Base-by-base conservation (phyloP, 2,888 invertebrate species). In the Augiades crinisus region DNA sequence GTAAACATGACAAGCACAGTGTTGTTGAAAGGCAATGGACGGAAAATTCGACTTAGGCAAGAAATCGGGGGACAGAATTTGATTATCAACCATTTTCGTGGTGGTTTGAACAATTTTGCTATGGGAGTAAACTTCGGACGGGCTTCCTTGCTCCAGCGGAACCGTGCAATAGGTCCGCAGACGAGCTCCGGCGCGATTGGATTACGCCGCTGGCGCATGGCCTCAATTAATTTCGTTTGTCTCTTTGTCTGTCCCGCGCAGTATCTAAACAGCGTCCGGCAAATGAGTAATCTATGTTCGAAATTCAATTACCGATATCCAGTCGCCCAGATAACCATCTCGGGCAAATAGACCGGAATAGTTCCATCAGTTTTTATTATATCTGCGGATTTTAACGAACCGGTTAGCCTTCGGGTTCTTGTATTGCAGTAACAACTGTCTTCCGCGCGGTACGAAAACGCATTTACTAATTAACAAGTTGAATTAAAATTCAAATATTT, bases 181-280 rank as follows among this genome's bases (percentile, higher is more conserved):
- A 62, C 61, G 63, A 43, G 41, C 49, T 34, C 52, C 57, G 54
- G 59, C 62, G 62, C 63, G 72, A 87, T 87, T 86, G 75, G 77
- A 83, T 86, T 87, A 86, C 69, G 73, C 72, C 75, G 66, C 59
- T 63, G 75, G 78, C 76, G 78, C 74, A 84, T 82, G 80, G 73
- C 75, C 78, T 66, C 77, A 81, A 87, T 86, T 87, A 88, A 86
- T 83, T 82, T 87, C 79, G 83, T 87, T 84, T 84, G 83, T 82
- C 73, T 81, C 83, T 85, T 81, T 80, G 85, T 78, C 73, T 70
- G 68, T 65, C 67, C 71, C 60, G 62, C 64, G 58, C 61, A 57
- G 60, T 64, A 52, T 53, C 80, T 79, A 78, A 81, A 80, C 76
- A 76, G 70, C 78, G 73, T 50, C 74, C 78, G 73, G 69, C 73